phyloP scores from a whole-genome alignment of 2,797 vertebrate species.

The Simalia tracyae region DNA sequence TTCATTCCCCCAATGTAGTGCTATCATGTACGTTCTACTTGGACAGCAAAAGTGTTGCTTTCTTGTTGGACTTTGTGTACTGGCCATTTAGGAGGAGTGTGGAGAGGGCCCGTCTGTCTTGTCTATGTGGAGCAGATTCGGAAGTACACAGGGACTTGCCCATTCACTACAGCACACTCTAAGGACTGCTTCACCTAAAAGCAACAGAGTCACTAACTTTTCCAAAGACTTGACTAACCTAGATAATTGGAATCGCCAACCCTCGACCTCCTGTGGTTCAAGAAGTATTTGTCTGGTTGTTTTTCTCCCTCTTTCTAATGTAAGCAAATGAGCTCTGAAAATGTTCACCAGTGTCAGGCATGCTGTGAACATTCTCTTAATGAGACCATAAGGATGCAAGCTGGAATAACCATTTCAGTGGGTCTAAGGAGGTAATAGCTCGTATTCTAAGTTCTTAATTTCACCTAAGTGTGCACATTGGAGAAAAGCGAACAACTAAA shows the following conservation, averaged over 20 bases:
- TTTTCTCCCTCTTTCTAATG: constrained; percentile 72
- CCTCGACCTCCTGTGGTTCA: constrained; percentile 63
- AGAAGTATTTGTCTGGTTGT: constrained; percentile 59
- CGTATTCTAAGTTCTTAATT: constrained; percentile 74
- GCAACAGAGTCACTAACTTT: constrained; percentile 51
- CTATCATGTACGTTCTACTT: background rate
- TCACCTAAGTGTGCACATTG: constrained; percentile 68
- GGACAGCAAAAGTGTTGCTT: background rate
- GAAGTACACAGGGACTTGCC: background rate
- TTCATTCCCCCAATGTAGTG: background rate
- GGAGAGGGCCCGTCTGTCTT: background rate
- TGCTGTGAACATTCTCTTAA: constrained; percentile 76
- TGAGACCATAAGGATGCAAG: constrained; percentile 74
- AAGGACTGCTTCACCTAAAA: constrained; percentile 35
- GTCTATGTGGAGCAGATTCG: background rate
- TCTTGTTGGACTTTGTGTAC: background rate
- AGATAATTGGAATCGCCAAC: constrained; percentile 63
- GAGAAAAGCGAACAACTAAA: constrained; percentile 58
- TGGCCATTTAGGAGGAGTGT: background rate
- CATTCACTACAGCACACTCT: constrained; percentile 23
- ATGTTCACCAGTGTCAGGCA: constrained; percentile 74
- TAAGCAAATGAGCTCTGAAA: constrained; percentile 80
- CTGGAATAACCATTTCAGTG: constrained; percentile 73
- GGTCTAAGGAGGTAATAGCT: constrained; percentile 69
- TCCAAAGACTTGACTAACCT: constrained; percentile 56